Evolutionary conservation across 2,888 invertebrate species (phyloP).

Genomic region (Lingula anatina): DNA sequence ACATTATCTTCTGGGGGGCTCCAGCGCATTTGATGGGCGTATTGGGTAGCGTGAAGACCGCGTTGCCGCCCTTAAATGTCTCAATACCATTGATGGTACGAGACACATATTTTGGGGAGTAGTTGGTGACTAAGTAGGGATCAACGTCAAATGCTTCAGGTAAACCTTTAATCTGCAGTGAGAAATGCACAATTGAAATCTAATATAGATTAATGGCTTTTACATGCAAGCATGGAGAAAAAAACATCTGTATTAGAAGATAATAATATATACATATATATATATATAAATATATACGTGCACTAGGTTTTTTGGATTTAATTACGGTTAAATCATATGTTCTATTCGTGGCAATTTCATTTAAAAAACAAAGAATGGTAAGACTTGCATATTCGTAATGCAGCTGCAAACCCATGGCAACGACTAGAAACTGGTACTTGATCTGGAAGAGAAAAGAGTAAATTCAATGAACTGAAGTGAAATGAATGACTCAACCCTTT

Average conservation of each 20-base stretch:
- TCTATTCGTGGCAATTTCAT: too few species aligned
- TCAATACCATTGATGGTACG: slow-evolving; percentile 71
- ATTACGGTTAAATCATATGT: too few species aligned
- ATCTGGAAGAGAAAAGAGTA: slow-evolving; percentile 30
- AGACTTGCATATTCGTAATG: slow-evolving; percentile 72
- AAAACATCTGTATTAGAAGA: slow-evolving; percentile 61
- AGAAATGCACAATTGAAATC: not conserved
- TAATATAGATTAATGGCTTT: not conserved
- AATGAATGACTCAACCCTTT: too few species aligned
- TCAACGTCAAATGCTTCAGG: slow-evolving; percentile 65
- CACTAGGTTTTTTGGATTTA: too few species aligned
- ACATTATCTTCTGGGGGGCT: slow-evolving; percentile 95
- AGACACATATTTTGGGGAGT: slow-evolving; percentile 71
- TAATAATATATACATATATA: too few species aligned
- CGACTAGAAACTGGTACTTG: slow-evolving; percentile 76
- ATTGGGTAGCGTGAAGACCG: slow-evolving; percentile 88
- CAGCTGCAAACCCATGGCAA: slow-evolving; percentile 77
- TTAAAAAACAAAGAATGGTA: too few species aligned
- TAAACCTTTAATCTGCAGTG: slow-evolving; percentile 75
- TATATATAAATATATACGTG: too few species aligned
- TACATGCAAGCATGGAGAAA: too few species aligned
- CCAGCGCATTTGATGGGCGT: slow-evolving; percentile 94
- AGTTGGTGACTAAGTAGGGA: slow-evolving; percentile 83
- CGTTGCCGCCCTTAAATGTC: slow-evolving; percentile 77
- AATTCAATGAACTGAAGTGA: too few species aligned